These are phyloP conservation scores for Rhagonycha fulva DNA, from an alignment of 2,888 invertebrate genomes.

Conservation along the genomic window DNA sequence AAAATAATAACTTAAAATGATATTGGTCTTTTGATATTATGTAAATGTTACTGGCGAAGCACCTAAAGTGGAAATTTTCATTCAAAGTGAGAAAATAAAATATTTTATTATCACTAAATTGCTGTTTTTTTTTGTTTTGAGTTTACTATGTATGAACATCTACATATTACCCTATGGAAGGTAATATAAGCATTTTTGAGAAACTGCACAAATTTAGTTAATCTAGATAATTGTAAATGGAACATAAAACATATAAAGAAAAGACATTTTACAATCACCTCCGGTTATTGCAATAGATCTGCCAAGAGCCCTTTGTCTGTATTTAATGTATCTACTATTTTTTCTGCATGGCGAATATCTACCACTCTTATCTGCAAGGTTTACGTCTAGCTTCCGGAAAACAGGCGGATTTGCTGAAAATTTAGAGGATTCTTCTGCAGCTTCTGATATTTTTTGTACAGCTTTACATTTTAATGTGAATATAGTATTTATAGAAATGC, in stretches of 20 bases:
- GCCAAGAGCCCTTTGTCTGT: slow-evolving; percentile 28
- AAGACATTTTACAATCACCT: slow-evolving; percentile 20
- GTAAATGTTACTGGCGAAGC: no score
- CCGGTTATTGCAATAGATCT: slow-evolving; percentile 28
- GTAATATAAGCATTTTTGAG: background rate
- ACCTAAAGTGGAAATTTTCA: no score
- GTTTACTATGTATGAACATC: no score
- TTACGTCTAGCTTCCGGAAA: slow-evolving; percentile 27
- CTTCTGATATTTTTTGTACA: slow-evolving; percentile 4
- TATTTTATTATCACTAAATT: no score
- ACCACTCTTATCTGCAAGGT: slow-evolving; percentile 24
- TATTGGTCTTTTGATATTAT: no score
- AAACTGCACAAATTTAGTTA: background rate
- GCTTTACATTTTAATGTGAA: background rate
- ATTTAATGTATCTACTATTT: no score
- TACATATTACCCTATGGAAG: no score
- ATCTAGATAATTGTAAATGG: background rate
- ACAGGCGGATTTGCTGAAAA: slow-evolving; percentile 21
- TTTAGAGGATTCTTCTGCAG: slow-evolving; percentile 12
- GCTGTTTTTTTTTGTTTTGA: no score
- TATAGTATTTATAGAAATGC: no score
- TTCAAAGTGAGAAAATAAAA: no score
- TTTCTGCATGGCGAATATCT: slow-evolving; percentile 25
- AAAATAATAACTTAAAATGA: no score
- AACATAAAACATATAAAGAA: slow-evolving; percentile 1